A percentile compares a stretch with the other conserved stretches of the same genome.
Conservation (phyloP, 2,888 invertebrate genomes). For the Parnassius smintheus region DNA sequence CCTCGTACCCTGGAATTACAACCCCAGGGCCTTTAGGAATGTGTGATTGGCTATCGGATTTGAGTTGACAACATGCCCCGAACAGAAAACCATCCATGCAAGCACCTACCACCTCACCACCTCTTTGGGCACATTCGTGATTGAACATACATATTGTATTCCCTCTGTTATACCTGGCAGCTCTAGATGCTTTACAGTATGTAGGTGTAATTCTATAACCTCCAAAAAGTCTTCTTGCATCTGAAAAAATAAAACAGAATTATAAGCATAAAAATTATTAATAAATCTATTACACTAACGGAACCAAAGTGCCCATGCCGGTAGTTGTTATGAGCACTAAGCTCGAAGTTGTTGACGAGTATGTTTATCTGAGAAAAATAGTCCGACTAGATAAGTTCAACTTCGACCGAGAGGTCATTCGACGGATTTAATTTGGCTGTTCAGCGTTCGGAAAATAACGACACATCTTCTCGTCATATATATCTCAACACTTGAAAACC, state of each 20-base stretch:
- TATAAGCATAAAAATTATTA: too few species aligned
- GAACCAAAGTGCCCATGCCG: too few species aligned
- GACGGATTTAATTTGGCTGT: too few species aligned
- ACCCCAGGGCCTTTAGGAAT: slow-evolving; percentile 75
- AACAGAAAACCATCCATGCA: slow-evolving; percentile 97
- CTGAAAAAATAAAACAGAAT: slow-evolving; percentile 43
- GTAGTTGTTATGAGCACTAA: too few species aligned
- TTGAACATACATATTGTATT: slow-evolving; percentile 96
- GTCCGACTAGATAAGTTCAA: too few species aligned
- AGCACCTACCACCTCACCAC: slow-evolving; percentile 91
- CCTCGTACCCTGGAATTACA: slow-evolving; percentile 72
- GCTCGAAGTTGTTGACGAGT: too few species aligned
- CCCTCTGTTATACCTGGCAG: slow-evolving; percentile 82
- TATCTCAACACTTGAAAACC: too few species aligned
- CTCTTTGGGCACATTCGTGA: slow-evolving; percentile 90
- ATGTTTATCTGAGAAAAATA: too few species aligned
- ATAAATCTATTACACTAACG: too few species aligned
- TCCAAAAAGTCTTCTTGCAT: slow-evolving; percentile 87
- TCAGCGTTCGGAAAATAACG: too few species aligned
- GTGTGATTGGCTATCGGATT: slow-evolving; percentile 71
- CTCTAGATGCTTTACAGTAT: slow-evolving; percentile 87
- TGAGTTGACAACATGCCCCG: slow-evolving; percentile 92
- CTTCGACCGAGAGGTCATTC: too few species aligned
- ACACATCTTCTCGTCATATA: too few species aligned
- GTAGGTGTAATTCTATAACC: slow-evolving; percentile 93